Conservation (phyloP, 2,888 invertebrate genomes). For the Mythimna vitellina region DNA sequence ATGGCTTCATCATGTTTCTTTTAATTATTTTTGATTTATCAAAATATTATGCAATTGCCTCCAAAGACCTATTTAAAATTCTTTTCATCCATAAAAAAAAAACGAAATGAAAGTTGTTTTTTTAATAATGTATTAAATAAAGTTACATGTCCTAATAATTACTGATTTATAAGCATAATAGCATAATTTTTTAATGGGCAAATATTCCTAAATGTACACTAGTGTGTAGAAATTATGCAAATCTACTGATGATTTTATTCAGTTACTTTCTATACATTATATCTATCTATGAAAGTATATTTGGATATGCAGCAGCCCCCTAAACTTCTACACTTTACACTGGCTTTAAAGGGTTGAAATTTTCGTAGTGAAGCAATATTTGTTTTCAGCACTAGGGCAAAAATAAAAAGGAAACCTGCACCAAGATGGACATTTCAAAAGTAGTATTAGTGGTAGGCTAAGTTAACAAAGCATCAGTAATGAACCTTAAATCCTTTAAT, state of each 20-base stretch:
- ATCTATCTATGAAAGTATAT: background rate
- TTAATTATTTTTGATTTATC: background rate
- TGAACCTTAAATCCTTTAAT: background rate
- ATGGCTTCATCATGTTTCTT: constrained; percentile 19
- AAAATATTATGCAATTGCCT: constrained; percentile 50
- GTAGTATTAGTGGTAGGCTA: background rate
- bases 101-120: background rate
- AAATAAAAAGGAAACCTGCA: background rate
- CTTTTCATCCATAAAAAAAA: constrained; percentile 4
- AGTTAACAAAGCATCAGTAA: background rate
- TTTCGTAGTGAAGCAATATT: background rate
- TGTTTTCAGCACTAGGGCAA: too few species aligned
- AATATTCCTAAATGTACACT: background rate
- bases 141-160: background rate
- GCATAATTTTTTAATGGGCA: background rate
- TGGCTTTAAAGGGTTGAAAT: too few species aligned
- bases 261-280: background rate
- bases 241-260: too few species aligned
- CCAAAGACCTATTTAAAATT: constrained; percentile 29
- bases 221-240: too few species aligned
- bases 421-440: background rate
- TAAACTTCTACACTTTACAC: background rate
- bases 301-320: background rate
- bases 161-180: background rate
- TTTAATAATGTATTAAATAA: background rate